phyloP scores from a whole-genome alignment of 2,797 vertebrate species.

The Halcyon badia region DNA sequence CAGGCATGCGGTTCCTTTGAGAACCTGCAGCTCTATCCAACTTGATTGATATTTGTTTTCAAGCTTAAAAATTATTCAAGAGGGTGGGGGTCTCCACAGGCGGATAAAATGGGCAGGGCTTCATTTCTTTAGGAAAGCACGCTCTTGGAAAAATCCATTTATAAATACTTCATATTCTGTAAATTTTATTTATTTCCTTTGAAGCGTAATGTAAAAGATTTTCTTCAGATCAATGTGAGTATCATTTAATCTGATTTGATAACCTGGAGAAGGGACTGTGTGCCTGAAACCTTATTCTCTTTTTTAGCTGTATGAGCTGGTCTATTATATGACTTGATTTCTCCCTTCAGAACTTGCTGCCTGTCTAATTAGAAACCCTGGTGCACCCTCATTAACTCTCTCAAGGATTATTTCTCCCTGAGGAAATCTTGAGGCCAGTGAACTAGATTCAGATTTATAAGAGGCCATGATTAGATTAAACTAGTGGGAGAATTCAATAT shows the following conservation, averaged over 20 bases:
- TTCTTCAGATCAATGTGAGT: slow-evolving; percentile 1
- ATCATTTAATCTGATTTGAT: slow-evolving; percentile 21
- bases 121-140: not conserved
- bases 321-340: not conserved
- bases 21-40: not conserved
- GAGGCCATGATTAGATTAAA: not conserved
- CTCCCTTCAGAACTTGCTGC: slow-evolving; percentile 8
- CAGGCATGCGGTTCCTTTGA: not conserved
- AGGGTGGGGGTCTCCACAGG: not conserved
- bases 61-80: not conserved
- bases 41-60: not conserved
- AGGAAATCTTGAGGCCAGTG: slow-evolving; percentile 1
- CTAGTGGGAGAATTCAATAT: not conserved
- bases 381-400: slow-evolving; percentile 6
- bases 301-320: not conserved
- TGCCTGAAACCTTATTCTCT: not conserved
- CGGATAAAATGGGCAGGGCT: not conserved
- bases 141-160: not conserved
- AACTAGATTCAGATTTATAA: slow-evolving; percentile 16
- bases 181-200: slow-evolving; percentile 50
- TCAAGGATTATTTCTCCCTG: not conserved
- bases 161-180: not conserved
- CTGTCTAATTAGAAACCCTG: slow-evolving; percentile 30
- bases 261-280: not conserved
- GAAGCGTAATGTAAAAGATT: not conserved